Percentiles rank a stretch among this genome's conserved stretches.
Conservation (phyloP, 2,113 vertebrate genomes). For the Polypterus bichir region DNA sequence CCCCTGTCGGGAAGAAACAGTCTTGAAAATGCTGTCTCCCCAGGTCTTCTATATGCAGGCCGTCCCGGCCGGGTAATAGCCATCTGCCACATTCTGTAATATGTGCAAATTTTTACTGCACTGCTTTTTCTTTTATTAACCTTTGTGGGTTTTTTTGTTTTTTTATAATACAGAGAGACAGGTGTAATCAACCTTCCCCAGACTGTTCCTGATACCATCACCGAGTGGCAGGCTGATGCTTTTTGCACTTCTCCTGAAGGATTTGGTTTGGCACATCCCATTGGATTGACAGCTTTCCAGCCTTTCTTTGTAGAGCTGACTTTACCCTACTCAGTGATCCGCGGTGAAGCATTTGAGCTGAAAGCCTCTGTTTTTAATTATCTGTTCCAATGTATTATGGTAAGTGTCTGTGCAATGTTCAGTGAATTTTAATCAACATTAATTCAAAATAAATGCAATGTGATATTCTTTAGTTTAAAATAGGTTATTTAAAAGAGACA, state of each 20-base stretch:
- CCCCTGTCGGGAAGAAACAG: too few relatives aligned
- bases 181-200: slow-evolving; percentile 46
- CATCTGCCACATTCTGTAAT: too few relatives aligned
- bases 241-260: slow-evolving; percentile 68
- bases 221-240: slow-evolving; percentile 63
- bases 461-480: too few relatives aligned
- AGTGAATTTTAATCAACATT: too few relatives aligned
- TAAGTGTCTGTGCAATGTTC: slow-evolving; percentile 30
- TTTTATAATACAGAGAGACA: slow-evolving; percentile 34
- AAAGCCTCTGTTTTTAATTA: slow-evolving; percentile 70
- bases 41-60: too few relatives aligned
- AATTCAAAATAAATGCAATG: too few relatives aligned
- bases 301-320: slow-evolving; percentile 66
- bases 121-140: too few relatives aligned
- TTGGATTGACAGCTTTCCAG: slow-evolving; percentile 48
- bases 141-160: too few relatives aligned
- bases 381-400: slow-evolving; percentile 61
- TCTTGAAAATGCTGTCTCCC: too few relatives aligned
- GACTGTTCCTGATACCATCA: slow-evolving; percentile 70
- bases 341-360: slow-evolving; percentile 59
- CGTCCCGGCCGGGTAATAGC: too few relatives aligned
- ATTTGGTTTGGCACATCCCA: slow-evolving; percentile 57
- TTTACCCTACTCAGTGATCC: slow-evolving; percentile 61
- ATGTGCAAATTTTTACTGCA: too few relatives aligned
- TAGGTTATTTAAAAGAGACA: too few relatives aligned